phyloP scores from a whole-genome alignment of 2,888 invertebrate genomes.

The Hirudinaria manillensis region DNA sequence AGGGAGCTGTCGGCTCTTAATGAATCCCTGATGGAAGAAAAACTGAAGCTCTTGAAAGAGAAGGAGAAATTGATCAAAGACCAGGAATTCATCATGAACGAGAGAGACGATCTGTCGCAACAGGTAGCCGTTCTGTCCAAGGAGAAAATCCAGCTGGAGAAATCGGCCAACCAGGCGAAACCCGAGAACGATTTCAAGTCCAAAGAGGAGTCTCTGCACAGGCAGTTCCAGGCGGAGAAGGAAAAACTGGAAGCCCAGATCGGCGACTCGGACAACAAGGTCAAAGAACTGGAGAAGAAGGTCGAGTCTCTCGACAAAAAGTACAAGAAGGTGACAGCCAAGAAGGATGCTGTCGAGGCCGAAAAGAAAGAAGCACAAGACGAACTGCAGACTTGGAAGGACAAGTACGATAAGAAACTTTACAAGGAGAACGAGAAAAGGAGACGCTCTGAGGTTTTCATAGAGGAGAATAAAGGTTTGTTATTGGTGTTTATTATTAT shows the following conservation, averaged over 20 bases:
- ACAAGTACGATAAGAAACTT: conserved; percentile 36
- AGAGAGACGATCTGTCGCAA: conserved; percentile 37
- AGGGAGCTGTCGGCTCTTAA: conserved; percentile 22
- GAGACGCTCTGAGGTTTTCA: conserved; percentile 17
- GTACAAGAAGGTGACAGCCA: conserved; percentile 19
- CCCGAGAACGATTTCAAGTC: conserved; percentile 11
- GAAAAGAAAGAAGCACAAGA: conserved; percentile 35
- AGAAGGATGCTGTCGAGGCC: conserved; percentile 40
- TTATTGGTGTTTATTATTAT: neutral
- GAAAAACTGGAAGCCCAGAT: conserved; percentile 61
- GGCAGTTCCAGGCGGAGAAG: conserved; percentile 63
- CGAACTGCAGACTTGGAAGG: conserved; percentile 35
- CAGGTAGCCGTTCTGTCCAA: conserved; percentile 45
- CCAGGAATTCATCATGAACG: conserved; percentile 66
- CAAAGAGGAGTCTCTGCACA: conserved; percentile 52
- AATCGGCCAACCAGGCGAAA: conserved; percentile 32
- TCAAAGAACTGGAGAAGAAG: conserved; percentile 28
- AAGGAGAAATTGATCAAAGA: conserved; percentile 70
- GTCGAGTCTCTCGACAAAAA: conserved; percentile 25
- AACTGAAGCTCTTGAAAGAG: conserved; percentile 62
- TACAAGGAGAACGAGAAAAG: conserved; percentile 21
- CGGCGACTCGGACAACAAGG: conserved; percentile 18
- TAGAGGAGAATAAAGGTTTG: conserved; percentile 18
- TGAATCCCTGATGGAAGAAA: conserved; percentile 26
- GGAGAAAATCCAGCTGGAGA: conserved; percentile 41